Conservation (phyloP, 2,113 vertebrate genomes). For the Leucoraja erinaceus region DNA sequence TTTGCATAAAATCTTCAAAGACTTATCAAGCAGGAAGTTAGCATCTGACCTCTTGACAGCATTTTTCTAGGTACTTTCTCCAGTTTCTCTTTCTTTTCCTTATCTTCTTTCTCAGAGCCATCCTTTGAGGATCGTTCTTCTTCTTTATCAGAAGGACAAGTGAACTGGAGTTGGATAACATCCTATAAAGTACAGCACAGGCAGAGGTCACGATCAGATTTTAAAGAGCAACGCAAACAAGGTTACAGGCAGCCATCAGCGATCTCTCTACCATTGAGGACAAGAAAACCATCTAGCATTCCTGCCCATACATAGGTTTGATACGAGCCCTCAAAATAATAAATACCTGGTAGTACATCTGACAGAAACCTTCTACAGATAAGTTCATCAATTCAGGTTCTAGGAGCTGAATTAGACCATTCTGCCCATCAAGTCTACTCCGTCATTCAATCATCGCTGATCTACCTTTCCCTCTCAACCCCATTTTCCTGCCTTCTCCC, state of each 20-base stretch:
- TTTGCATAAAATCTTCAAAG: not conserved
- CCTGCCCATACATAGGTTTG: not conserved
- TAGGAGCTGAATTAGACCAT: too few species aligned
- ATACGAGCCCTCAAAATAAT: not conserved
- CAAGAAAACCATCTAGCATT: not conserved
- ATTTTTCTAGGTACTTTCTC: slow-evolving; percentile 88
- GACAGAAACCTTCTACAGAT: not conserved
- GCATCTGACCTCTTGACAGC: slow-evolving; percentile 80
- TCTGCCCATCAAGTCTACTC: too few species aligned
- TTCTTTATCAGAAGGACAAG: slow-evolving; percentile 94
- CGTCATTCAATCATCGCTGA: too few species aligned
- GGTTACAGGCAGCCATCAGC: not conserved
- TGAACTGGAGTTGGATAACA: slow-evolving; percentile 92
- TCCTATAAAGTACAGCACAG: slow-evolving; percentile 60
- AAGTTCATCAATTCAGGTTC: too few species aligned
- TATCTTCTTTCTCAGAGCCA: slow-evolving; percentile 89
- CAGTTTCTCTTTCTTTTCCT: slow-evolving; percentile 73
- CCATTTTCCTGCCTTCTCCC: too few species aligned
- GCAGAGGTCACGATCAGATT: not conserved
- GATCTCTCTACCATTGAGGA: not conserved
- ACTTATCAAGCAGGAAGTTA: not conserved
- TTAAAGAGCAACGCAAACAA: slow-evolving; percentile 8
- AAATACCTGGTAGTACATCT: not conserved
- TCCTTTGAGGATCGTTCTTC: slow-evolving; percentile 90
- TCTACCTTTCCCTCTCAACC: too few species aligned